Evolutionary conservation across 2,113 vertebrate species (phyloP).

Genomic region (Hepsetus odoe): DNA sequence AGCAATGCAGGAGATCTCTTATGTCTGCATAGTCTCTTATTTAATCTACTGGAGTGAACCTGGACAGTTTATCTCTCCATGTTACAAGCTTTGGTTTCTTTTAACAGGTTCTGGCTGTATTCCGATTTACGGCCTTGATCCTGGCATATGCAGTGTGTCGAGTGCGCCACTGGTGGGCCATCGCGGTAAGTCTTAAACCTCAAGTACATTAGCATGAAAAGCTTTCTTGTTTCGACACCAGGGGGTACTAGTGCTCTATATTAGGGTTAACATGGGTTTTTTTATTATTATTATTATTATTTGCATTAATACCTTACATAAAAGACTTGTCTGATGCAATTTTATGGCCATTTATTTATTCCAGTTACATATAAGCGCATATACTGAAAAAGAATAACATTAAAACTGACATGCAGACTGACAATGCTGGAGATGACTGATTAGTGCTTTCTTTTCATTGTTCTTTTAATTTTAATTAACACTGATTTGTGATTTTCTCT

Average conservation of each 20-base stretch:
- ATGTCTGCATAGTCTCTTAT: too few relatives aligned
- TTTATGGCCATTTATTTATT: not conserved
- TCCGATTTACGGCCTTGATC: slow-evolving; percentile 90
- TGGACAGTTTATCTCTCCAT: too few relatives aligned
- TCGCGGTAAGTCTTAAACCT: slow-evolving; percentile 82
- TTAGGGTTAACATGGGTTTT: too few relatives aligned
- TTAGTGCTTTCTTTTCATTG: too few relatives aligned
- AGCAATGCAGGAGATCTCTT: too few relatives aligned
- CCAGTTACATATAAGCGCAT: not conserved
- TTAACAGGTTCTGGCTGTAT: slow-evolving; percentile 88
- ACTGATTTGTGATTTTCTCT: not conserved
- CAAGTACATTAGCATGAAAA: not conserved
- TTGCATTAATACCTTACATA: too few relatives aligned
- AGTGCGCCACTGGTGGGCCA: slow-evolving; percentile 94
- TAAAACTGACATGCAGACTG: not conserved
- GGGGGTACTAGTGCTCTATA: slow-evolving; percentile 25
- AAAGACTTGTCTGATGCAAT: not conserved
- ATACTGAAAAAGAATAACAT: not conserved
- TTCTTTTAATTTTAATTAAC: not conserved
- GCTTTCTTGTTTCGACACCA: slow-evolving; percentile 5
- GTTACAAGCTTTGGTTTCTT: not conserved
- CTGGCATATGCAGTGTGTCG: slow-evolving; percentile 91
- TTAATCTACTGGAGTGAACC: not conserved
- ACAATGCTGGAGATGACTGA: not conserved
- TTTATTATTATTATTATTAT: not conserved